A percentile compares a stretch with the other conserved stretches of the same genome.
These are phyloP conservation scores for Sisor rabdophorus DNA, from an alignment of 2,113 vertebrate species.

Conservation along the genomic window DNA sequence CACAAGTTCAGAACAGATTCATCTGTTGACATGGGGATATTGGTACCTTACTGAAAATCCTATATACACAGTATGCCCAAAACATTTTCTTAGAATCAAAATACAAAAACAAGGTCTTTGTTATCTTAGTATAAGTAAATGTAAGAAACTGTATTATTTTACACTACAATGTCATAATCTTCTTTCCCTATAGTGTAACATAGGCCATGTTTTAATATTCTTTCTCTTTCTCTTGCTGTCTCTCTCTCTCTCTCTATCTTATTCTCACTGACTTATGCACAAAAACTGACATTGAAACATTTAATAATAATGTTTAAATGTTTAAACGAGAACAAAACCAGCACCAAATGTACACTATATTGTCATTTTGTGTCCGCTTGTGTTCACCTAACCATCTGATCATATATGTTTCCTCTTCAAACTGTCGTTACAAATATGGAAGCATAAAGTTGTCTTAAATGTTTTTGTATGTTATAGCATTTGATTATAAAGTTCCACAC, in stretches of 20 bases:
- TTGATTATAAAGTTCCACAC: too few relatives aligned
- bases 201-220: background rate
- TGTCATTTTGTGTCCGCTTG: too few relatives aligned
- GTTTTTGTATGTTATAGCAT: too few relatives aligned
- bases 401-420: too few relatives aligned
- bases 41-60: slow-evolving; percentile 1
- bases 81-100: background rate
- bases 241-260: background rate
- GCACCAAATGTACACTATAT: too few relatives aligned
- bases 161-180: too few relatives aligned
- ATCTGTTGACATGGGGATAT: background rate
- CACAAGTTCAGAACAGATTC: background rate
- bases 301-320: background rate
- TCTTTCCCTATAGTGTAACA: background rate
- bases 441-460: too few relatives aligned
- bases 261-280: background rate
- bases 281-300: background rate
- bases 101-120: too few relatives aligned
- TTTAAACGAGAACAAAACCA: background rate
- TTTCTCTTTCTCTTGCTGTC: background rate
- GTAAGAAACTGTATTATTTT: background rate
- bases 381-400: too few relatives aligned
- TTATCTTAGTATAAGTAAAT: background rate
- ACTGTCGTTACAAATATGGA: too few relatives aligned
- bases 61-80: too few relatives aligned